Percentiles rank a stretch among this genome's conserved stretches.
phyloP scores from a whole-genome alignment of 2,797 vertebrate species.

The Eulemur mongoz region DNA sequence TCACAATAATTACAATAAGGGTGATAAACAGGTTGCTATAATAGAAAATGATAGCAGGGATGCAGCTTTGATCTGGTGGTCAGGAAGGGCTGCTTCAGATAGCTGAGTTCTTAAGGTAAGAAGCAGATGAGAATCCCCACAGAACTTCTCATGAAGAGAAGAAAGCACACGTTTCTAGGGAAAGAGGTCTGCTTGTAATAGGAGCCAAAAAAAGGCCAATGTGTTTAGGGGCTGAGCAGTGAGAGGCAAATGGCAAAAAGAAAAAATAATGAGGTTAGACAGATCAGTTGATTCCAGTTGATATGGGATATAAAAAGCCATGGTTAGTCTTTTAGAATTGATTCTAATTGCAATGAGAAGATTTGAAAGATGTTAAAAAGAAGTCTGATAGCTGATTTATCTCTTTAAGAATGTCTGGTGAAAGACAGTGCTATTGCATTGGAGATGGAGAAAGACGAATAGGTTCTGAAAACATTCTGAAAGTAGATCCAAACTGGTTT shows the following conservation, averaged over 20 bases:
- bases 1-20: background rate
- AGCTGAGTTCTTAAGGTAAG: background rate
- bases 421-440: background rate
- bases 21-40: background rate
- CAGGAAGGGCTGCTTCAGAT: background rate
- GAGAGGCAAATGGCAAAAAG: background rate
- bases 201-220: background rate
- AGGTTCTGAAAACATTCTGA: background rate
- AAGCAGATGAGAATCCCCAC: background rate
- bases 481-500: background rate
- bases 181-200: background rate
- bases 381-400: background rate
- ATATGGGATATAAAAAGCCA: background rate
- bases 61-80: background rate
- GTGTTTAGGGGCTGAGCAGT: background rate
- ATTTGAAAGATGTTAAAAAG: background rate
- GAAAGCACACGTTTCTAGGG: background rate
- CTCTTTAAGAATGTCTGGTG: background rate
- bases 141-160: background rate
- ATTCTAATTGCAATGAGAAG: background rate
- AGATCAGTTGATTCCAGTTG: background rate
- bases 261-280: background rate
- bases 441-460: background rate
- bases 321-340: background rate
- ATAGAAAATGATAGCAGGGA: background rate